phyloP scores from a whole-genome alignment of 2,113 vertebrate genomes.

The Oncorhynchus kisutch region DNA sequence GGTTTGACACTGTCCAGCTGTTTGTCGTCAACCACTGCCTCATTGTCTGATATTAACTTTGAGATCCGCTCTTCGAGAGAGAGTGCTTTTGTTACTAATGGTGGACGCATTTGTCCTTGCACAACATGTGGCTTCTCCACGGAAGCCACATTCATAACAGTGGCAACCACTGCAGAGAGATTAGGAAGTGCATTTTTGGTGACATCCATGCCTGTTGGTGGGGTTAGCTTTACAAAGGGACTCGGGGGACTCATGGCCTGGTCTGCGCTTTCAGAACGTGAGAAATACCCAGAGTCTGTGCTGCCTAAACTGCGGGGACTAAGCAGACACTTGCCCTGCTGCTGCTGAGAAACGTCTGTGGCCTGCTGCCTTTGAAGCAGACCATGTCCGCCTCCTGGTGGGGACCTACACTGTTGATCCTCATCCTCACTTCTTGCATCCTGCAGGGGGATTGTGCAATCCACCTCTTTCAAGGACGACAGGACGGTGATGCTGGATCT shows the following conservation, averaged over 20 bases:
- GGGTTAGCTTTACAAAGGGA: slow-evolving; percentile 83
- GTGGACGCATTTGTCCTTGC: slow-evolving; percentile 86
- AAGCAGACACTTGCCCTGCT: slow-evolving; percentile 87
- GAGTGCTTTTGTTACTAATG: slow-evolving; percentile 87
- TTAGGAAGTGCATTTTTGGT: slow-evolving; percentile 68
- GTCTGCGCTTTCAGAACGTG: slow-evolving; percentile 94
- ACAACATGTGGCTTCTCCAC: slow-evolving; percentile 72
- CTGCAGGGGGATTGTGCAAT: slow-evolving; percentile 74
- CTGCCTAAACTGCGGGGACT: slow-evolving; percentile 95
- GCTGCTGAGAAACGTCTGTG: slow-evolving; percentile 90
- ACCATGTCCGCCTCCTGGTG: slow-evolving; percentile 76
- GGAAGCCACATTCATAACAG: slow-evolving; percentile 74
- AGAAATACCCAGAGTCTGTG: slow-evolving; percentile 97
- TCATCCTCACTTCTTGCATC: slow-evolving; percentile 71
- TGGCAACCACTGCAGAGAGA: slow-evolving; percentile 65
- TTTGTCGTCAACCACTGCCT: slow-evolving; percentile 96
- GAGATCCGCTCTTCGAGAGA: slow-evolving; percentile 95
- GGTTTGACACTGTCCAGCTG: slow-evolving; percentile 98
- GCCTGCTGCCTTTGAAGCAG: slow-evolving; percentile 96
- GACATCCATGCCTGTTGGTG: slow-evolving; percentile 79
- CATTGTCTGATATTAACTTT: slow-evolving; percentile 97
- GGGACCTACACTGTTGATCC: slow-evolving; percentile 78
- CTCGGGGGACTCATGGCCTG: slow-evolving; percentile 91
- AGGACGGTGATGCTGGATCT: slow-evolving; percentile 69
- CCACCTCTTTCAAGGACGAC: slow-evolving; percentile 79